These are phyloP conservation scores for Drosophila infuscata DNA, from an alignment of 2,888 invertebrate genomes.

Conservation along the genomic window DNA sequence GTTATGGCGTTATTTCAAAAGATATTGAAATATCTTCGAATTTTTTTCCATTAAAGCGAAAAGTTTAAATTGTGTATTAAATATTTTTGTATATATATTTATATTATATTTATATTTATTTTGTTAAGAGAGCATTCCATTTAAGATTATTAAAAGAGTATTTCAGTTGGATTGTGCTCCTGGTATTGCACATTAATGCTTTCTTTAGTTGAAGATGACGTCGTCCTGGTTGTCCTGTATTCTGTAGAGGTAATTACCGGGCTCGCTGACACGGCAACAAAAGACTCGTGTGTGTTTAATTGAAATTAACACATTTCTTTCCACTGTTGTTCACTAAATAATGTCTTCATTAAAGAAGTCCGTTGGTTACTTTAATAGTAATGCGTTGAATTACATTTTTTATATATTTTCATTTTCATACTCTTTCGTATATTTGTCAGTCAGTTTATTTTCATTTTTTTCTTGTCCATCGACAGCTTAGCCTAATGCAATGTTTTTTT, in stretches of 20 bases:
- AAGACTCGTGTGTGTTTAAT: slow-evolving; percentile 53
- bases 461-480: not conserved
- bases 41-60: no score
- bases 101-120: no score
- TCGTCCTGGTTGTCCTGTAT: slow-evolving; percentile 40
- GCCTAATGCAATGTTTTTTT: slow-evolving; percentile 14
- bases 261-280: slow-evolving; percentile 34
- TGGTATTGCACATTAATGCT: not conserved
- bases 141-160: not conserved
- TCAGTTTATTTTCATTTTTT: not conserved
- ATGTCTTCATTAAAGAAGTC: slow-evolving; percentile 53
- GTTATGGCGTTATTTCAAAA: not conserved
- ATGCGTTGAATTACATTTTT: not conserved
- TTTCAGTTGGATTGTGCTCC: not conserved
- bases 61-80: not conserved
- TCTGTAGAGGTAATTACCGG: slow-evolving; percentile 53
- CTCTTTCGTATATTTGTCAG: not conserved
- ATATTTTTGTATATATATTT: not conserved
- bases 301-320: slow-evolving; percentile 43
- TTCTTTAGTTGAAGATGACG: slow-evolving; percentile 63
- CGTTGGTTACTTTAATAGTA: slow-evolving; percentile 1
- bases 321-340: slow-evolving; percentile 12
- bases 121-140: not conserved
- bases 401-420: not conserved
- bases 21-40: not conserved